A percentile compares a stretch with the other conserved stretches of the same genome.
Conservation (phyloP, 2,113 vertebrate species). For the Casuarius casuarius region DNA sequence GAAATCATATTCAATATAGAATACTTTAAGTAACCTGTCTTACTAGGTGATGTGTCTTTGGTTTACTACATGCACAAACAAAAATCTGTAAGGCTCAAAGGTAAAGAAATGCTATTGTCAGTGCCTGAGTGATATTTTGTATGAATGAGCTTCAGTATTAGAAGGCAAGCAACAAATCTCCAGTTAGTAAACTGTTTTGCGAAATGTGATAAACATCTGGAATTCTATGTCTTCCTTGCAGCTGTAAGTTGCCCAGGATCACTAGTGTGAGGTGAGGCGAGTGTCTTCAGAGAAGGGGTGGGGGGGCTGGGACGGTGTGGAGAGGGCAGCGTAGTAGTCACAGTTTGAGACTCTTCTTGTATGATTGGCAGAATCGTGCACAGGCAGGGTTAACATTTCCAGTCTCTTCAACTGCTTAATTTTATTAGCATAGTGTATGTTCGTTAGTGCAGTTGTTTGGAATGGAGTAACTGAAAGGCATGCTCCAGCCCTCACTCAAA, state of each 20-base stretch:
- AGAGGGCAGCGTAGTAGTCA: neutral
- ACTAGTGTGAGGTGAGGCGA: neutral
- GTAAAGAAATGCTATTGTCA: neutral
- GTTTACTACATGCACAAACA: neutral
- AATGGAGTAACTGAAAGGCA: neutral
- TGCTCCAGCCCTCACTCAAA: neutral
- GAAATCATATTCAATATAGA: neutral
- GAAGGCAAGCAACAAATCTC: neutral
- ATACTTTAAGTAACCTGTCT: neutral
- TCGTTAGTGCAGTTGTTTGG: neutral
- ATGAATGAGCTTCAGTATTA: neutral
- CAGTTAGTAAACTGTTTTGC: neutral
- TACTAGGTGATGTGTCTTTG: neutral
- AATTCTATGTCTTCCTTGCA: neutral
- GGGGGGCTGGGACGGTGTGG: neutral
- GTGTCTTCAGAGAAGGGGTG: neutral
- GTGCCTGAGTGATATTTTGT: neutral
- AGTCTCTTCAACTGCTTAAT: neutral
- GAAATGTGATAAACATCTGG: neutral
- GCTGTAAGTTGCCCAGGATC: neutral
- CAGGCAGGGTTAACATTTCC: neutral
- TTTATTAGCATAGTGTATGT: neutral
- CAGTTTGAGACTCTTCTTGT: neutral
- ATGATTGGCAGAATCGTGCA: neutral
- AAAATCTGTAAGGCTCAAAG: neutral